These are phyloP conservation scores for Tenodera sinensis DNA, from an alignment of 2,888 invertebrate genomes.

Conservation along the genomic window DNA sequence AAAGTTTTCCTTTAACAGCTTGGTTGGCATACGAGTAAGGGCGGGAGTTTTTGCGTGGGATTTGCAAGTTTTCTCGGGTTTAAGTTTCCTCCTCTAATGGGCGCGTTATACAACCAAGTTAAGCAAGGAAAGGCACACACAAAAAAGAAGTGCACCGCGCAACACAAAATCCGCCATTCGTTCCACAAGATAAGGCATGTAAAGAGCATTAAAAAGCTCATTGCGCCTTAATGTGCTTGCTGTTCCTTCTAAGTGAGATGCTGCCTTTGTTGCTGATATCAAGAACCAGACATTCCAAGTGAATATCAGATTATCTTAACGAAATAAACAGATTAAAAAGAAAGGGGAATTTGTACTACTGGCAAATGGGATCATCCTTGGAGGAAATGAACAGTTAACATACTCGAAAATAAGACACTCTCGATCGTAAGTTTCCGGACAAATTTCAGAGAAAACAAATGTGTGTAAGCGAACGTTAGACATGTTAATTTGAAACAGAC, in stretches of 20 bases:
- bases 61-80: not conserved
- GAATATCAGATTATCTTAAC: too few relatives aligned
- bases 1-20: not conserved
- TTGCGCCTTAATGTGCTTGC: not conserved
- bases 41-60: not conserved
- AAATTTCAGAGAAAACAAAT: too few relatives aligned
- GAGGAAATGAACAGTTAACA: too few relatives aligned
- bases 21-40: not conserved
- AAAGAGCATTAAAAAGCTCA: not conserved
- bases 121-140: not conserved
- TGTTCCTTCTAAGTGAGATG: not conserved
- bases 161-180: not conserved
- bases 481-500: too few relatives aligned
- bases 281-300: too few relatives aligned
- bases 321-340: too few relatives aligned
- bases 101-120: not conserved
- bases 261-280: not conserved
- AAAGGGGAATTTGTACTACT: too few relatives aligned
- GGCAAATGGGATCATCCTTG: too few relatives aligned
- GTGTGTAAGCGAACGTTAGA: too few relatives aligned
- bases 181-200: not conserved
- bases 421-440: too few relatives aligned
- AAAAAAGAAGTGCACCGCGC: not conserved
- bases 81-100: not conserved
- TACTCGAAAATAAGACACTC: too few relatives aligned